Evolutionary conservation across 1,140 invertebrate species (phyloP).

Genomic region (Epicauta chinensis): DNA sequence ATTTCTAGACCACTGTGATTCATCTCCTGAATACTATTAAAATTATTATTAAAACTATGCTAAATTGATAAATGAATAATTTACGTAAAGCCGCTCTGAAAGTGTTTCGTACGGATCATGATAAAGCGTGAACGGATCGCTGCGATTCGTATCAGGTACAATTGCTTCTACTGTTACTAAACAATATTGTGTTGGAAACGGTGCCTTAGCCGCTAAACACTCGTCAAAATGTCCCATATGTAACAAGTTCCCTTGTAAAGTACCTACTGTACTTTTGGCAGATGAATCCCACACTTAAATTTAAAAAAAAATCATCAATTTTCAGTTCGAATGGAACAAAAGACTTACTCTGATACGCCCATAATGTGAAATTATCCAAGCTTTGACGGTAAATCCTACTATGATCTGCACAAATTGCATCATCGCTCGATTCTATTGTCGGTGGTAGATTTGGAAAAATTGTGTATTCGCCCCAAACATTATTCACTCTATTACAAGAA

Average conservation of each 20-base stretch:
- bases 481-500: no score
- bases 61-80: slow-evolving; percentile 16
- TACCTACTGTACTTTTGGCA: slow-evolving; percentile 51
- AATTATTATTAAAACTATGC: neutral
- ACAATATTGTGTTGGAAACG: slow-evolving; percentile 50
- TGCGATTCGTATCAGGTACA: slow-evolving; percentile 37
- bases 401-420: slow-evolving; percentile 24
- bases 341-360: slow-evolving; percentile 33
- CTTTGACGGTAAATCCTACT: slow-evolving; percentile 30
- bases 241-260: slow-evolving; percentile 50
- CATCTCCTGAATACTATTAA: slow-evolving; percentile 35
- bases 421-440: slow-evolving; percentile 22
- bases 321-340: neutral
- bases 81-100: slow-evolving; percentile 48
- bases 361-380: slow-evolving; percentile 32
- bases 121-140: slow-evolving; percentile 32
- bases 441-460: slow-evolving; percentile 31
- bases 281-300: slow-evolving; percentile 55
- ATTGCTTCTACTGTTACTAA: slow-evolving; percentile 44
- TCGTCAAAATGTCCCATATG: slow-evolving; percentile 60
- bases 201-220: slow-evolving; percentile 46
- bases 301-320: no score
- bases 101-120: slow-evolving; percentile 44
- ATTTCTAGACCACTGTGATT: slow-evolving; percentile 41
- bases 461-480: neutral